A percentile compares a stretch with the other conserved stretches of the same genome.
phyloP scores from a whole-genome alignment of 1,140 invertebrate species.

The Drosophila lacteicornis region DNA sequence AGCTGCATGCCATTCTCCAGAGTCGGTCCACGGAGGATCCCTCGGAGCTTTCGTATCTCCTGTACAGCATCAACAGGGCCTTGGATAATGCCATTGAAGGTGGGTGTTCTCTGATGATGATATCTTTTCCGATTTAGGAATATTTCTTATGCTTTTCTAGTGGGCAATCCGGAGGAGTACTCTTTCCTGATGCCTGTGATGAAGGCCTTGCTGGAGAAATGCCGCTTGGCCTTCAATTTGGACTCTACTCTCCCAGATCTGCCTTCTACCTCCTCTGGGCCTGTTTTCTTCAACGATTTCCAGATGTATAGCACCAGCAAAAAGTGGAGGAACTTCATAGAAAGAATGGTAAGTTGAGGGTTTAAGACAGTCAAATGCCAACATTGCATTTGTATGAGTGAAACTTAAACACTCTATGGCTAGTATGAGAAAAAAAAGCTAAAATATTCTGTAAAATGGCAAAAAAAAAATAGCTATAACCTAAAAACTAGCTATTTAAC shows the following conservation, averaged over 20 bases:
- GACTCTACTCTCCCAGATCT: slow-evolving; percentile 86
- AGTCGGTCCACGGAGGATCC: slow-evolving; percentile 86
- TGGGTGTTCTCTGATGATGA: slow-evolving; percentile 22
- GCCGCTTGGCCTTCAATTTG: slow-evolving; percentile 85
- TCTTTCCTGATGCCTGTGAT: slow-evolving; percentile 88
- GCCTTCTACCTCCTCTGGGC: slow-evolving; percentile 86
- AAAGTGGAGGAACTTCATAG: slow-evolving; percentile 87
- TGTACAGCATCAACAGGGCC: slow-evolving; percentile 85
- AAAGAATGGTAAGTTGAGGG: slow-evolving; percentile 86
- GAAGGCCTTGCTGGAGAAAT: slow-evolving; percentile 88
- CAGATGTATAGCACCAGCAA: slow-evolving; percentile 86
- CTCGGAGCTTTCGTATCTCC: slow-evolving; percentile 86
- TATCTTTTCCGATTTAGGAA: not conserved
- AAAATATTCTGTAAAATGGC: too few species aligned
- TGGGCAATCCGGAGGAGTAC: slow-evolving; percentile 87
- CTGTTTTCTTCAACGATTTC: slow-evolving; percentile 88
- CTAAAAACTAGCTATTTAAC: too few species aligned
- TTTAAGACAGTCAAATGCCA: too few species aligned
- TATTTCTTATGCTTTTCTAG: slow-evolving; percentile 62
- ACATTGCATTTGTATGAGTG: too few species aligned
- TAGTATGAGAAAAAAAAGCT: too few species aligned
- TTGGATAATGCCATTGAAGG: slow-evolving; percentile 85
- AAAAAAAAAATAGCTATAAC: too few species aligned
- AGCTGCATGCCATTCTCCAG: slow-evolving; percentile 87
- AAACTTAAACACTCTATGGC: too few species aligned